phyloP scores from a whole-genome alignment of 92 coral and sea anemone species.

The Anthopleura xanthogrammica region DNA sequence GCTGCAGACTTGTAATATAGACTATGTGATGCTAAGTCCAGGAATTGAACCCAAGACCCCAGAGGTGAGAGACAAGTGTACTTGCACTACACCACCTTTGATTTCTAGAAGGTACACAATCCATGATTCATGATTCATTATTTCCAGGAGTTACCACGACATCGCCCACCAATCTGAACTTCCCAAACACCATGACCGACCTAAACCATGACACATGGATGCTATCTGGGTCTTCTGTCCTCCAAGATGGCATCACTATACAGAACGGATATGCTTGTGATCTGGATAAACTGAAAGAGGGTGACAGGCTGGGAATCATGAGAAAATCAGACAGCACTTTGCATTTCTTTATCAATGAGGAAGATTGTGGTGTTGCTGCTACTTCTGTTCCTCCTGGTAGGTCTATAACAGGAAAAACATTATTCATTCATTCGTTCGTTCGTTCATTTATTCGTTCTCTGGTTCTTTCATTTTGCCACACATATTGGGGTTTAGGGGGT shows the following conservation, averaged over 20 bases:
- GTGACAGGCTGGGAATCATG: conserved; percentile 88
- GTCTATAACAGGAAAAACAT: background rate
- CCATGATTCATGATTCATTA: no score
- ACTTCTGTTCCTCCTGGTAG: conserved; percentile 81
- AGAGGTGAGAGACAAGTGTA: no score
- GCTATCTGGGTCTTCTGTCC: conserved; percentile 86
- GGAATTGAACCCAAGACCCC: no score
- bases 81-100: no score
- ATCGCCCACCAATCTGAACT: conserved; percentile 69
- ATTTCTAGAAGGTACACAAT: no score
- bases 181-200: conserved; percentile 93
- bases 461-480: no score
- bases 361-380: conserved; percentile 90
- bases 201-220: conserved; percentile 87
- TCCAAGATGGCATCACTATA: conserved; percentile 86
- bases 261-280: conserved; percentile 93
- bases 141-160: conserved; percentile 66
- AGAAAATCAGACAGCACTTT: conserved; percentile 79
- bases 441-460: no score
- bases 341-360: conserved; percentile 85
- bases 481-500: no score
- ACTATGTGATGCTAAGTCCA: no score
- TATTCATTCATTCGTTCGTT: no score
- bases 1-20: no score
- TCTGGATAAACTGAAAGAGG: conserved; percentile 78